phyloP scores from a whole-genome alignment of 1,140 invertebrate genomes.

The Dolichoris vasculosae region DNA sequence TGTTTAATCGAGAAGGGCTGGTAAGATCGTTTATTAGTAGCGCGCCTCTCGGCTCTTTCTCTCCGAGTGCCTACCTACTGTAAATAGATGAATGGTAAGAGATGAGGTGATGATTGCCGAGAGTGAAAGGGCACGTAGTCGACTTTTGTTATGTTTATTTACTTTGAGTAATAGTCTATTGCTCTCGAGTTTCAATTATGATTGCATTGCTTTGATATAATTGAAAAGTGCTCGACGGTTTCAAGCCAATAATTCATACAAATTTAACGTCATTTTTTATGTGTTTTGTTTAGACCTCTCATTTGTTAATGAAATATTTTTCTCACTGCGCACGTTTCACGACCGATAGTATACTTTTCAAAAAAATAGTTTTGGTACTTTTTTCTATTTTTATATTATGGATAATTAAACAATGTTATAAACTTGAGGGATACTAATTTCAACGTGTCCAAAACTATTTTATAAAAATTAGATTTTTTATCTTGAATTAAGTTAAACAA shows the following conservation, averaged over 20 bases:
- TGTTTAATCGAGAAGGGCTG: not conserved
- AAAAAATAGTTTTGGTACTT: no score
- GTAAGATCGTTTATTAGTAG: not conserved
- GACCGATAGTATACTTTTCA: no score
- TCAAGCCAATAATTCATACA: not conserved
- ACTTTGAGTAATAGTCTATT: not conserved
- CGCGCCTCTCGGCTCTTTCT: not conserved
- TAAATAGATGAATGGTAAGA: not conserved
- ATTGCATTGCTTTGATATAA: not conserved
- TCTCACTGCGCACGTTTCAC: not conserved
- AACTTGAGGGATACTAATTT: no score
- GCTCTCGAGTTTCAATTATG: not conserved
- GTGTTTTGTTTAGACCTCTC: not conserved
- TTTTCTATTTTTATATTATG: no score
- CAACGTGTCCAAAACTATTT: no score
- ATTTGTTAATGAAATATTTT: not conserved
- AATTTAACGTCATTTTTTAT: not conserved
- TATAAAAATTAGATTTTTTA: no score
- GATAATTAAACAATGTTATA: no score
- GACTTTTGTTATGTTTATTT: slow-evolving; percentile 7
- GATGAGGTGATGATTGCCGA: slow-evolving; percentile 1
- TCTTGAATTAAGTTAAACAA: no score
- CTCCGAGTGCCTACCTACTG: not conserved
- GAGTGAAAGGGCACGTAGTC: not conserved
- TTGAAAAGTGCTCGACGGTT: not conserved